Percentiles rank a stretch among this genome's conserved stretches.
These are phyloP conservation scores for Drosophila paranaensis DNA, from an alignment of 2,888 invertebrate genomes.

Conservation along the genomic window DNA sequence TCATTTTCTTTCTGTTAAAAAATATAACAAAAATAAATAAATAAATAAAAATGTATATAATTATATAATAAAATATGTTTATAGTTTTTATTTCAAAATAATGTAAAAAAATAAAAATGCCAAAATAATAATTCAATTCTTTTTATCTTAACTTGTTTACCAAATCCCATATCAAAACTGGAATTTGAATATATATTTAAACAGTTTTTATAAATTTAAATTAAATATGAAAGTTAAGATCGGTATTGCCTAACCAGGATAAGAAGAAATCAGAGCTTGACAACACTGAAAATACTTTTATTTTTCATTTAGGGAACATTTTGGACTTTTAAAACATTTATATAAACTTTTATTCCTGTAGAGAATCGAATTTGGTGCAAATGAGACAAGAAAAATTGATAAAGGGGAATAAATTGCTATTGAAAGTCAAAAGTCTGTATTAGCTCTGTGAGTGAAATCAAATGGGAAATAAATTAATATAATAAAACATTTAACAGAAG, in stretches of 20 bases:
- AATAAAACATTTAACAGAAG: not conserved
- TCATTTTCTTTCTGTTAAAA: slow-evolving; percentile 2
- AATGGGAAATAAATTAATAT: not conserved
- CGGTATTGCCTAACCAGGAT: too few relatives aligned
- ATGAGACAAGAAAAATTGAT: not conserved
- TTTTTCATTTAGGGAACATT: not conserved
- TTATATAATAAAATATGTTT: not conserved
- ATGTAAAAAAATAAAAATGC: too few relatives aligned
- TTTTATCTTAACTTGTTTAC: too few relatives aligned
- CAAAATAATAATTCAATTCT: too few relatives aligned
- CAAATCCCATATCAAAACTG: too few relatives aligned
- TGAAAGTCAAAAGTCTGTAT: not conserved
- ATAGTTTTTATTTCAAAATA: too few relatives aligned
- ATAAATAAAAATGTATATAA: not conserved
- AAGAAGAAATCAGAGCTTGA: not conserved
- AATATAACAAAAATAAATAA: not conserved
- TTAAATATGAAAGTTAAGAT: too few relatives aligned
- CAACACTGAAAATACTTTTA: not conserved
- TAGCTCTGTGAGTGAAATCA: not conserved
- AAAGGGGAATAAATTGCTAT: not conserved
- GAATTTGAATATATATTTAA: too few relatives aligned
- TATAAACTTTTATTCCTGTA: not conserved
- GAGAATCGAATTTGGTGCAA: not conserved
- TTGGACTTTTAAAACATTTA: not conserved
- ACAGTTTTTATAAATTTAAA: too few relatives aligned